Base-by-base conservation (phyloP, 2,797 vertebrate genomes). In the Morus bassanus region DNA sequence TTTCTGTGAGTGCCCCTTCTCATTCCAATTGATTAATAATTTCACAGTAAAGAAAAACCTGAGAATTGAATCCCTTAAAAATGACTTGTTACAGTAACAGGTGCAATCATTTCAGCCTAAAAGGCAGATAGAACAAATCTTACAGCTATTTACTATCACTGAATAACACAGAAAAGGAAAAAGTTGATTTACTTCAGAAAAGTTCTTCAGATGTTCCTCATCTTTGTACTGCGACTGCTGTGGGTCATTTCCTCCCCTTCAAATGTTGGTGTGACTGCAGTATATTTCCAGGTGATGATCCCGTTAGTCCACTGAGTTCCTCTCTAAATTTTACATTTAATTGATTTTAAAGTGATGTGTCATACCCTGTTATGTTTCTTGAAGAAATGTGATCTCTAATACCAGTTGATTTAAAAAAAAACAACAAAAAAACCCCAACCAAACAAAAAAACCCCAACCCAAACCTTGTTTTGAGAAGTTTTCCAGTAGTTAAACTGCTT, bases 1-100 rank as follows among this genome's bases (percentile, higher is more conserved):
- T 92, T 93, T 57, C 50, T 92, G 82, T 84, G 87, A 93, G 85
- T 50, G 35, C 57, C 91, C 30, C 56, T 84, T 91, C 63, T 95
- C 19, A 65, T 96, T 96, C 60, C 50, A 87, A 30, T 86, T 83
- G 88, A 91, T 94, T 95, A 63, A 80, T 79, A 85, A 80, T 67
- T 97, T 70, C 43, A 45, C 61, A 15, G 70, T 96, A 78, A 93
- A 94, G 94, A 88, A 83, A 74, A 96, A 70, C 33, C 60, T 86
- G 93, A 92, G 91, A 92, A 53, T 73, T 23, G 48, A 79, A 50
- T n/a, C 45, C 37, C 59, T 89, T 93, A 93, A 93, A 88, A 96
- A 78, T 80, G 5, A 72, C 75, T 81, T 67, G 56, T 35, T 45
- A 59, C 48, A 37, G 30, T 22, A 50, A 46, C 33, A 35, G 18